phyloP scores from a whole-genome alignment of 2,888 invertebrate species.

The Leptothorax acervorum region DNA sequence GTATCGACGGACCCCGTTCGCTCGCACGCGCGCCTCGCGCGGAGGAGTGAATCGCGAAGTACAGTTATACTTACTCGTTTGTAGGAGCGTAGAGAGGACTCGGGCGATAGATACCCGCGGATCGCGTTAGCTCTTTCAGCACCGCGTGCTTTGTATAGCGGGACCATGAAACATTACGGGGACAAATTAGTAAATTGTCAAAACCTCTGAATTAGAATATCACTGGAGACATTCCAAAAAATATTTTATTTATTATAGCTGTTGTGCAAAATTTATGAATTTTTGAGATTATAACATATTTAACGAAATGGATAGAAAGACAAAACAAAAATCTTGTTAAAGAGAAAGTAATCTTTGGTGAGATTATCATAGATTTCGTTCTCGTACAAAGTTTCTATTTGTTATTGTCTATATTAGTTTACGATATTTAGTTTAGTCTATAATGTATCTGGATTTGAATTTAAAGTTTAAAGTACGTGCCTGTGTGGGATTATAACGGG shows the following conservation, averaged over 20 bases:
- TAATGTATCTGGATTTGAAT: neutral
- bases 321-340: neutral
- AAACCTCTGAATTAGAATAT: neutral
- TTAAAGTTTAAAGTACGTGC: neutral
- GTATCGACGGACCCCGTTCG: conserved; percentile 1
- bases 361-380: neutral
- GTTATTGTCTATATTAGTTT: neutral
- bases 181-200: neutral
- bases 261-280: neutral
- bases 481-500: neutral
- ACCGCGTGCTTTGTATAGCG: neutral
- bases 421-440: neutral
- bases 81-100: conserved; percentile 63
- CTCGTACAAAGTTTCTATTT: neutral
- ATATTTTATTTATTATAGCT: neutral
- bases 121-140: neutral
- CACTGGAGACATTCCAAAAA: neutral
- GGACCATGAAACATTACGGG: neutral
- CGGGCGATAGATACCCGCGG: conserved; percentile 36
- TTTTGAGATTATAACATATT: neutral
- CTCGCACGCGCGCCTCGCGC: conserved; percentile 26
- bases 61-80: conserved; percentile 73
- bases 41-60: conserved; percentile 69
- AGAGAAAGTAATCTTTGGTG: neutral
- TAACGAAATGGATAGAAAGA: neutral